phyloP scores from a whole-genome alignment of 2,113 vertebrate species.

The Grammomys dolichurus region DNA sequence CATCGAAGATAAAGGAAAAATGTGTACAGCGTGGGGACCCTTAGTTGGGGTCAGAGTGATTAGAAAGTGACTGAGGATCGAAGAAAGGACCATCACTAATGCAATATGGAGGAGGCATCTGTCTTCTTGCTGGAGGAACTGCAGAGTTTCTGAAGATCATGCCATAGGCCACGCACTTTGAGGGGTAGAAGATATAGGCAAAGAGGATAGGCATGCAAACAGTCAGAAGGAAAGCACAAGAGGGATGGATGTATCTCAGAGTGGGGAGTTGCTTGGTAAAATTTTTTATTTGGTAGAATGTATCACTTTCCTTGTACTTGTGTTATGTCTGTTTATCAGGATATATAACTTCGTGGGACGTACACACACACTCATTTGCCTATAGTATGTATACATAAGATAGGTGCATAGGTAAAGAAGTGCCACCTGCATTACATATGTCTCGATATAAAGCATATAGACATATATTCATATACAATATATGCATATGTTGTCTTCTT shows the following conservation, averaged over 20 bases:
- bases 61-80: neutral
- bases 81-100: neutral
- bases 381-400: neutral
- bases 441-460: neutral
- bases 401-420: neutral
- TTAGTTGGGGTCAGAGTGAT: neutral
- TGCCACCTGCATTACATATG: too few species aligned
- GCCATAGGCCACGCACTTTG: neutral
- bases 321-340: neutral
- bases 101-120: neutral
- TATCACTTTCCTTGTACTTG: neutral
- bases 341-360: neutral
- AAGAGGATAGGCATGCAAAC: neutral
- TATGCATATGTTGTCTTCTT: neutral
- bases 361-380: neutral
- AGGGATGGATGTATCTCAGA: neutral
- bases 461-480: neutral
- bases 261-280: neutral
- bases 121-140: neutral
- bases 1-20: neutral
- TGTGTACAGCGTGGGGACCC: neutral
- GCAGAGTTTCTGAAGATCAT: neutral
- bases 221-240: neutral
- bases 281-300: slow-evolving; percentile 28
- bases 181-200: neutral